These are phyloP conservation scores for Tetramorium parvispinum DNA, from an alignment of 1,140 invertebrate genomes.

Conservation along the genomic window DNA sequence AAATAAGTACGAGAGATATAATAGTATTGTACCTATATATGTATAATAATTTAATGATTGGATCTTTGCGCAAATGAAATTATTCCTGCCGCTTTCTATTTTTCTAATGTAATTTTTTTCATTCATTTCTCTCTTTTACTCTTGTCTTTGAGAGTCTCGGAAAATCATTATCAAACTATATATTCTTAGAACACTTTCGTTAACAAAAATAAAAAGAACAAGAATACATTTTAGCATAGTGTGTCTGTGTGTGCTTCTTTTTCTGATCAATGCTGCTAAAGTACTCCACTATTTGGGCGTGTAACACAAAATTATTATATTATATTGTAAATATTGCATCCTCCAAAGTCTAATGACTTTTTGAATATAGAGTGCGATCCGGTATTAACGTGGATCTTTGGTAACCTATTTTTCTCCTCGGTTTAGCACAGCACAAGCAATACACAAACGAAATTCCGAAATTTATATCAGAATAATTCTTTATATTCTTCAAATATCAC, in stretches of 20 bases:
- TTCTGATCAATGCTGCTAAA: neutral
- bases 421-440: neutral
- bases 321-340: neutral
- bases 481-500: neutral
- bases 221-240: neutral
- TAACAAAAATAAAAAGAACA: neutral
- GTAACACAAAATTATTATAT: neutral
- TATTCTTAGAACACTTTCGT: neutral
- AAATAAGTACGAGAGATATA: neutral
- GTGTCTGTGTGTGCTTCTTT: neutral
- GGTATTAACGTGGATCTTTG: neutral
- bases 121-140: neutral
- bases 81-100: neutral
- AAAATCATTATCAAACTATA: neutral
- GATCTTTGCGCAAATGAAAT: slow-evolving; percentile 5
- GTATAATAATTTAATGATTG: neutral
- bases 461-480: neutral
- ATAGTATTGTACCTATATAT: neutral
- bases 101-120: neutral
- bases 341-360: slow-evolving; percentile 1
- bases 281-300: neutral
- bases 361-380: neutral
- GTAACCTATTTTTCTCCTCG: neutral
- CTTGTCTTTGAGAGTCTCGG: neutral
- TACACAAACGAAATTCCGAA: neutral